Evolutionary conservation across 2,888 invertebrate species (phyloP), one percentile per base, ranked within the genome.

Genomic region (Doris montereyensis): DNA sequence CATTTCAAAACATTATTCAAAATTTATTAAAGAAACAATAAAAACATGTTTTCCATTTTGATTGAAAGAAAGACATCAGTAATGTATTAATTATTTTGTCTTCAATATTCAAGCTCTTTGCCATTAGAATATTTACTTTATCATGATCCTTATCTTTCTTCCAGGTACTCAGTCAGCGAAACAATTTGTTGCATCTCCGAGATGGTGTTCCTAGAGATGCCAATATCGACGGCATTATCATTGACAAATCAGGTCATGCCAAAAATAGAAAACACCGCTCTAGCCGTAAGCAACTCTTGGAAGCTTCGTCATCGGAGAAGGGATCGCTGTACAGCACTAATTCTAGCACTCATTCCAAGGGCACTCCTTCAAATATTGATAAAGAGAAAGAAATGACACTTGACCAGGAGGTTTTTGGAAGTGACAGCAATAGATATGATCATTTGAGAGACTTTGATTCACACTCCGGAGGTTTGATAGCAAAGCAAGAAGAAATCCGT

Each of bases 171-270:
- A 80, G 76, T 62, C 76, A 77, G 28, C 78, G 76, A 57, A 67
- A 77, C 1, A 78, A 84, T 58, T 28, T 81, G 26, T 76, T 81
- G 13, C 78, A 82, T 13, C 73, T 82, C 8, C 67, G 81, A 5
- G 83, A 83, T 58, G 83, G 82, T 1, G 83, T 83, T 10, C 83
- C 84, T 0, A 74, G 74, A 52, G 79, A 75, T 30, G 75, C 82
- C 0, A 82, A 83, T 57, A 78, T 83, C 2, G 60, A 76, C 41
- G 79, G 75, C 21, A 77, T 83, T n/a, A 79, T 83, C 28, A 82
- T 83, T 24, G 81, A 83, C 76, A 81, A 79, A 24, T 67, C 81
- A 8, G 83, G 83, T 0, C 80, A 82, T 75, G 83, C 80, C 30
- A 82, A 79, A 71, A n/a, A n/a, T n/a, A n/a, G n/a, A n/a, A 82